These are phyloP conservation scores for Pseudomyrmex dendroicus DNA, from an alignment of 1,140 invertebrate genomes.

Conservation along the genomic window DNA sequence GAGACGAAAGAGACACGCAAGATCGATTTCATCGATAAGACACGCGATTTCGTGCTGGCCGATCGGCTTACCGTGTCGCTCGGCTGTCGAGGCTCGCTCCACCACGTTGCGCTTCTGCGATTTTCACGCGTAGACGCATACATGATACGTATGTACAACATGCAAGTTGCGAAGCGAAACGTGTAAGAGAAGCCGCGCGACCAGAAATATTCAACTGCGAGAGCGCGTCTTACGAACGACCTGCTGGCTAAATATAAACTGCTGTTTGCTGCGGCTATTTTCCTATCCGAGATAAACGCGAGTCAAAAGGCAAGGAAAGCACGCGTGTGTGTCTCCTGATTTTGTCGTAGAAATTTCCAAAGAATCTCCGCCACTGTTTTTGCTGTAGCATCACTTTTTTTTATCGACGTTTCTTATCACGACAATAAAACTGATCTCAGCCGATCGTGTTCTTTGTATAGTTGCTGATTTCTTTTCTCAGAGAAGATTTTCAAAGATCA, in stretches of 20 bases:
- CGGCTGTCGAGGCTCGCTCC: not conserved
- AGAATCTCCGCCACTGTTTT: not conserved
- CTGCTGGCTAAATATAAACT: conserved; percentile 68
- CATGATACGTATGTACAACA: not conserved
- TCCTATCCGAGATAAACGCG: conserved; percentile 66
- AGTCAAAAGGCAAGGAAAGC: conserved; percentile 47
- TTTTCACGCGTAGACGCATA: not conserved
- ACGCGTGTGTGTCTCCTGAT: not conserved
- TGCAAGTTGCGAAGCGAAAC: not conserved
- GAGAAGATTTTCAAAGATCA: too few relatives aligned
- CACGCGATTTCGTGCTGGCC: conserved; percentile 12
- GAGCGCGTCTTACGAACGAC: conserved; percentile 36
- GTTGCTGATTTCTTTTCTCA: too few relatives aligned
- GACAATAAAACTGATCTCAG: not conserved
- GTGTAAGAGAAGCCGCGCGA: conserved; percentile 1
- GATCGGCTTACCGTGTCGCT: not conserved
- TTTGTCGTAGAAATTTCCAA: not conserved
- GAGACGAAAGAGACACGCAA: conserved; percentile 4
- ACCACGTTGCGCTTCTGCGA: not conserved
- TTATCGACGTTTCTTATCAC: not conserved
- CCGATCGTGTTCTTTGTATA: not conserved
- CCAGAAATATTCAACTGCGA: conserved; percentile 33
- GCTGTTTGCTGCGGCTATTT: conserved; percentile 64
- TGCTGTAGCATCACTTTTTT: not conserved
- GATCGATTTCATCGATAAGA: conserved; percentile 33